phyloP scores from a whole-genome alignment of 1,140 invertebrate species.

The Whitmania pigra region DNA sequence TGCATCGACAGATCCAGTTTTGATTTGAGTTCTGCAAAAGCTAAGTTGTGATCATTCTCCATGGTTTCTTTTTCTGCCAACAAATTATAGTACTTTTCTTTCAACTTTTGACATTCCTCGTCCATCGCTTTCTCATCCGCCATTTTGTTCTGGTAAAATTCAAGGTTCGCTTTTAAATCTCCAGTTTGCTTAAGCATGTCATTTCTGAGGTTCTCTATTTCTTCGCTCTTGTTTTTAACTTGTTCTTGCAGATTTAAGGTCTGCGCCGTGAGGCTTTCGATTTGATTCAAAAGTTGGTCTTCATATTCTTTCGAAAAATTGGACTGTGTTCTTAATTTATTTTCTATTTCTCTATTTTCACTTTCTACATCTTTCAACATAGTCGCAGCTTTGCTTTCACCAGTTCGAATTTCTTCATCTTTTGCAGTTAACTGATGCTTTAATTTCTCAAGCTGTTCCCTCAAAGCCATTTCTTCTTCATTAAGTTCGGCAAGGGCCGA shows the following conservation, averaged over 20 bases:
- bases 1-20: background rate
- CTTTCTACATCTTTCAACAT: background rate
- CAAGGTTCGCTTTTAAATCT: background rate
- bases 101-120: background rate
- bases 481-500: background rate
- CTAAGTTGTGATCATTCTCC: background rate
- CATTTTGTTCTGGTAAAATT: background rate
- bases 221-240: background rate
- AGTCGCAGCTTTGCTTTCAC: background rate
- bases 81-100: background rate
- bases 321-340: background rate
- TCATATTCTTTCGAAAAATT: slow-evolving; percentile 2
- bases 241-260: background rate
- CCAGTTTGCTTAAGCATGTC: background rate
- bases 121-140: background rate
- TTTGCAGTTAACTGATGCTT: background rate
- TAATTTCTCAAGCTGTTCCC: background rate
- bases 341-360: background rate
- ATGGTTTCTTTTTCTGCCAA: background rate
- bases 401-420: background rate
- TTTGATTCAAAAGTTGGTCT: background rate
- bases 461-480: background rate
- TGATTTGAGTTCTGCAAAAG: background rate
- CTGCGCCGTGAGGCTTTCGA: background rate
- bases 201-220: background rate